phyloP scores from a whole-genome alignment of 1,140 invertebrate species.

The Drosophila insularis region DNA sequence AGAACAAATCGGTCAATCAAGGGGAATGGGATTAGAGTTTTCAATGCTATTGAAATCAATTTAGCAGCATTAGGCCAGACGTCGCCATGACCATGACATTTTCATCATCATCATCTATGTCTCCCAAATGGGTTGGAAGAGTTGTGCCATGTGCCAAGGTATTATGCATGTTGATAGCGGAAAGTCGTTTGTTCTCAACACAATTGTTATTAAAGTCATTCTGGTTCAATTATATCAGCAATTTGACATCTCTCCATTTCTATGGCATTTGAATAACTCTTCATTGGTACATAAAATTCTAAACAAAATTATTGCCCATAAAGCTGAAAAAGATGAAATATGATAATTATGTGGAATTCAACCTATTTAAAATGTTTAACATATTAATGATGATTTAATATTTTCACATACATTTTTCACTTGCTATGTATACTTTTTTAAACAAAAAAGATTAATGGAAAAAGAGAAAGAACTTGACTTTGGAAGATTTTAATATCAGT shows the following conservation, averaged over 20 bases:
- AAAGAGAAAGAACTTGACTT: too few relatives aligned
- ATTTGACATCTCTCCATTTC: not conserved
- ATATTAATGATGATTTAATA: too few relatives aligned
- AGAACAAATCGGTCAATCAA: slow-evolving; percentile 8
- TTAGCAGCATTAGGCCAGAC: slow-evolving; percentile 10
- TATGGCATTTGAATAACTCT: not conserved
- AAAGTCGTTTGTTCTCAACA: slow-evolving; percentile 1
- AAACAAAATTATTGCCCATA: too few relatives aligned
- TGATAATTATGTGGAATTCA: too few relatives aligned
- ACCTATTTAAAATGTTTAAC: too few relatives aligned
- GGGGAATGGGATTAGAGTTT: slow-evolving; percentile 10
- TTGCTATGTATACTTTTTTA: too few relatives aligned
- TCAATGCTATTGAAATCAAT: slow-evolving; percentile 9
- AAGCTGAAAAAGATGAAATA: too few relatives aligned
- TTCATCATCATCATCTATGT: not conserved
- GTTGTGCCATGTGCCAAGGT: not conserved
- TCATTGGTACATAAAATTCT: not conserved
- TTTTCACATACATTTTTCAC: too few relatives aligned
- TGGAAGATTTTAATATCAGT: too few relatives aligned
- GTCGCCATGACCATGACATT: slow-evolving; percentile 10
- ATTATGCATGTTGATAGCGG: not conserved
- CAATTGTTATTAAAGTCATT: not conserved
- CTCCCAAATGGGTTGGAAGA: slow-evolving; percentile 4
- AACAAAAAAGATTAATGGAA: too few relatives aligned
- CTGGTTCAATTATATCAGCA: not conserved